A percentile compares a stretch with the other conserved stretches of the same genome.
phyloP scores from a whole-genome alignment of 2,113 vertebrate genomes.

The Nibea albiflora region DNA sequence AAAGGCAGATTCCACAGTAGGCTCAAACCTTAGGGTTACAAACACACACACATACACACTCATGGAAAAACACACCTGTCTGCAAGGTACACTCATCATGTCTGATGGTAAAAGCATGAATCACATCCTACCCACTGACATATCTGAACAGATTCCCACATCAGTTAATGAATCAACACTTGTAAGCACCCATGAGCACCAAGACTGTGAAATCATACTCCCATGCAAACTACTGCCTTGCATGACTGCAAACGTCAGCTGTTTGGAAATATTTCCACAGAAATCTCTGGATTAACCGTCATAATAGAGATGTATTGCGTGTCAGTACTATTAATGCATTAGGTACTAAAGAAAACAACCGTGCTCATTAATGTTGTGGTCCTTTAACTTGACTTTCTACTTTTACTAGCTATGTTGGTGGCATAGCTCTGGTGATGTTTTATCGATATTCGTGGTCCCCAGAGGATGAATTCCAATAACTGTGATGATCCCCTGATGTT shows the following conservation, averaged over 20 bases:
- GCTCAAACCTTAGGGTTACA: conserved; percentile 30
- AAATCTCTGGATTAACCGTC: too few species aligned
- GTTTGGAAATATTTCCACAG: not conserved
- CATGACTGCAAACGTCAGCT: not conserved
- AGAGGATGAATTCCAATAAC: not conserved
- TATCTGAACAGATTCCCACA: conserved; percentile 35
- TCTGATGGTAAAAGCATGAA: conserved; percentile 72
- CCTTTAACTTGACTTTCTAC: too few species aligned
- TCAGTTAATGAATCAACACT: conserved; percentile 13
- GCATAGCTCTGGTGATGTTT: too few species aligned
- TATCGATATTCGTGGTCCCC: too few species aligned
- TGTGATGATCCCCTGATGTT: not conserved
- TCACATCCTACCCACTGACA: conserved; percentile 44
- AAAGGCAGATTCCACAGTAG: conserved; percentile 65
- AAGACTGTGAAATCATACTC: not conserved
- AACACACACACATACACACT: conserved; percentile 6
- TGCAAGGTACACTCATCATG: conserved; percentile 51
- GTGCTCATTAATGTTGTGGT: too few species aligned
- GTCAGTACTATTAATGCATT: too few species aligned
- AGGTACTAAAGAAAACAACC: too few species aligned
- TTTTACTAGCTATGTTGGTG: too few species aligned
- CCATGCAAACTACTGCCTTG: not conserved
- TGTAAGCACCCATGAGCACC: not conserved
- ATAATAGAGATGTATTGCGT: too few species aligned
- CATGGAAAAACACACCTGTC: conserved; percentile 57